Percentiles rank a stretch among this genome's conserved stretches.
Conservation (phyloP, 2,113 vertebrate genomes). For the Cheirogaleus medius region DNA sequence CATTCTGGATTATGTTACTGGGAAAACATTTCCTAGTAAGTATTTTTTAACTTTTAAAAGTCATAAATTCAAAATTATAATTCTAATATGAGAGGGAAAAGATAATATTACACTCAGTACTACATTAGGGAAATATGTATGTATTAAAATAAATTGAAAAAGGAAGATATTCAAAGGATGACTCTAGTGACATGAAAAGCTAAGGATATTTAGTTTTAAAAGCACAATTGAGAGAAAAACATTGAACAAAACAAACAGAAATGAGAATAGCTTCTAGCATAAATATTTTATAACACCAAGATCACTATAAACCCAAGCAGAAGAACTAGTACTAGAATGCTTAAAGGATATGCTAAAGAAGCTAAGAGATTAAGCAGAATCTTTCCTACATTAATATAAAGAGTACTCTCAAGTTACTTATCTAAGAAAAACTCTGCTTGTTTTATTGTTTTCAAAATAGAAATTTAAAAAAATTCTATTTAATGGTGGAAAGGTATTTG, state of each 20-base stretch:
- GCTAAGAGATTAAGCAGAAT: conserved; percentile 43
- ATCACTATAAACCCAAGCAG: conserved; percentile 37
- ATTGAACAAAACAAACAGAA: conserved; percentile 46
- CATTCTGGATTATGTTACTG: background rate
- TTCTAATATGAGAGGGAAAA: background rate
- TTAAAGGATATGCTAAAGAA: background rate
- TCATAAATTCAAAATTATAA: conserved; percentile 2
- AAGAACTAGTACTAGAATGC: background rate
- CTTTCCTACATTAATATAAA: conserved; percentile 38
- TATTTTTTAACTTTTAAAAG: conserved; percentile 23
- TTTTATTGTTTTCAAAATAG: conserved; percentile 60
- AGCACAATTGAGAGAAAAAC: conserved; percentile 35
- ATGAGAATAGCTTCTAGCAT: conserved; percentile 19
- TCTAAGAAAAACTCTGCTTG: conserved; percentile 67
- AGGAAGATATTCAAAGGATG: background rate
- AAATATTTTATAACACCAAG: background rate
- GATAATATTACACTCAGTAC: background rate
- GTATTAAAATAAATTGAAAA: conserved; percentile 4
- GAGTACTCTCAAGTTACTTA: background rate
- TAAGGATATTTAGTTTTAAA: conserved; percentile 28
- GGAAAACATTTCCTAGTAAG: conserved; percentile 6
- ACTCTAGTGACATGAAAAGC: background rate
- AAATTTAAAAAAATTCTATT: conserved; percentile 53
- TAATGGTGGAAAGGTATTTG: conserved; percentile 82
- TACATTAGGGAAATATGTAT: background rate